Percentiles rank a stretch among this genome's conserved stretches.
Conservation (phyloP, 2,888 invertebrate genomes). For the Eupithecia vulgata region DNA sequence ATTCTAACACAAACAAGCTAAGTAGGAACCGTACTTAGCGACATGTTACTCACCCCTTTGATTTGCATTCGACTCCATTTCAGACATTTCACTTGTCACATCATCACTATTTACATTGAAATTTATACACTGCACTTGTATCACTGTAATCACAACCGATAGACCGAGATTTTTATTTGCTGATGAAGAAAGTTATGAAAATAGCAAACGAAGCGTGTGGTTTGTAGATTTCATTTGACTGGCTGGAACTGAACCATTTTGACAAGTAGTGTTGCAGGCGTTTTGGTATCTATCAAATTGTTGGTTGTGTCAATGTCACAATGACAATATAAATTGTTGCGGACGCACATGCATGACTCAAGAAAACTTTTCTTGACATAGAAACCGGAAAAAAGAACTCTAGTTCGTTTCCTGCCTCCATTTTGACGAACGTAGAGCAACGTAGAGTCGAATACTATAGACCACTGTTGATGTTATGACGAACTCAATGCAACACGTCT, state of each 20-base stretch:
- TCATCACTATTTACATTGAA: slow-evolving; percentile 64
- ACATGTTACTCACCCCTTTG: slow-evolving; percentile 74
- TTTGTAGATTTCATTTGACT: slow-evolving; percentile 43
- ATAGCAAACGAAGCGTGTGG: slow-evolving; percentile 54
- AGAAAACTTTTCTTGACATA: no score
- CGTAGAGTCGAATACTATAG: no score
- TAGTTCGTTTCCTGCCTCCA: no score
- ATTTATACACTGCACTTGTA: slow-evolving; percentile 45
- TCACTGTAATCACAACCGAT: slow-evolving; percentile 39
- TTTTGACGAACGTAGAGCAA: no score
- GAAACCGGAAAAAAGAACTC: no score
- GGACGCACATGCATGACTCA: no score
- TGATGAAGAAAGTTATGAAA: slow-evolving; percentile 45
- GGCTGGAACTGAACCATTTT: no score
- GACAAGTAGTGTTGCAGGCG: background rate
- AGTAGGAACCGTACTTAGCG: slow-evolving; percentile 51
- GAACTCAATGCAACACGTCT: no score
- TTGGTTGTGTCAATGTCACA: background rate
- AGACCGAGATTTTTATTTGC: slow-evolving; percentile 41
- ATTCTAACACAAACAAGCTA: slow-evolving; percentile 75
- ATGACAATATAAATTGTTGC: no score
- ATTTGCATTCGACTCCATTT: slow-evolving; percentile 80
- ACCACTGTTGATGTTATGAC: no score
- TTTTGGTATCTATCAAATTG: background rate
- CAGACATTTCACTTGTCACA: slow-evolving; percentile 68